phyloP scores from a whole-genome alignment of 2,888 invertebrate genomes.

The Nephrotoma appendiculata region DNA sequence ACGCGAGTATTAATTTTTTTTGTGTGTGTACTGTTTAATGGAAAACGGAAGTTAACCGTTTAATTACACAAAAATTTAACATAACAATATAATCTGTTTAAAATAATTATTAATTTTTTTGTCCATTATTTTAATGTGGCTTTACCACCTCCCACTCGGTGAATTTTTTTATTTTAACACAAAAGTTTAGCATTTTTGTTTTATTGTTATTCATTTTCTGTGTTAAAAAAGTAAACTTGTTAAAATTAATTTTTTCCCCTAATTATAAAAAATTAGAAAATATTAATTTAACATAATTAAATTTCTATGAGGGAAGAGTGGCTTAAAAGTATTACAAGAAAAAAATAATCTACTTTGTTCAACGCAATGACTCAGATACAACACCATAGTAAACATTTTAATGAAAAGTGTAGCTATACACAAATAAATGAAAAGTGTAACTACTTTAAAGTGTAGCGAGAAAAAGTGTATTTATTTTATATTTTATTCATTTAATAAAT shows the following conservation, averaged over 20 bases:
- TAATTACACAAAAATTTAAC: neutral
- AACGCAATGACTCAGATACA: too few relatives aligned
- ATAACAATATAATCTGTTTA: neutral
- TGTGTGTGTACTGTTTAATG: neutral
- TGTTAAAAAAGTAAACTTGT: too few relatives aligned
- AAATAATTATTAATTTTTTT: neutral
- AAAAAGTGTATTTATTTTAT: too few relatives aligned
- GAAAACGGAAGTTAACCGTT: neutral
- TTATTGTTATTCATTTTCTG: neutral
- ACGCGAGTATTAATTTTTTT: neutral
- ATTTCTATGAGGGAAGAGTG: neutral
- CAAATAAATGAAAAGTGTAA: too few relatives aligned
- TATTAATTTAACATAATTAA: neutral
- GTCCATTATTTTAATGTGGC: neutral
- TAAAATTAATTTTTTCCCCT: too few relatives aligned
- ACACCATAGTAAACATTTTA: too few relatives aligned
- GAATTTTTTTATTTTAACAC: neutral
- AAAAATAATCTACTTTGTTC: too few relatives aligned
- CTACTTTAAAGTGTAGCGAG: too few relatives aligned
- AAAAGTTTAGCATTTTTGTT: neutral
- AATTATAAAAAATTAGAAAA: neutral
- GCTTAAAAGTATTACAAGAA: too few relatives aligned
- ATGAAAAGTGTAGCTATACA: too few relatives aligned
- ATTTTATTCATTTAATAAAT: too few relatives aligned
- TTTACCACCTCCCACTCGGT: neutral